phyloP scores from a whole-genome alignment of 1,140 invertebrate genomes.

The Physella acuta region DNA sequence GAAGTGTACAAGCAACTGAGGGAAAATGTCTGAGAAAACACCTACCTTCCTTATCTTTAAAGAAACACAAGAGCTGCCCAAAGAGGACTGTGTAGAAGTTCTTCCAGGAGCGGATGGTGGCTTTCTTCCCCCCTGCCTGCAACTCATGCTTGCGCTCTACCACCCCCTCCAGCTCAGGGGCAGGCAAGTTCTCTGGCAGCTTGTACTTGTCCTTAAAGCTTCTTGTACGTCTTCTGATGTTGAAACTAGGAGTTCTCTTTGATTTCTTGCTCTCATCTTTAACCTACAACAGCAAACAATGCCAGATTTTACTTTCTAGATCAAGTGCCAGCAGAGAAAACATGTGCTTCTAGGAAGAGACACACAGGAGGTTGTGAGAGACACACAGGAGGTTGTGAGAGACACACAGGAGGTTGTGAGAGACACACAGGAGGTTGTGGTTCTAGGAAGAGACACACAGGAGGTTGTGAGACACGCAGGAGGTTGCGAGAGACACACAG shows the following conservation, averaged over 20 bases:
- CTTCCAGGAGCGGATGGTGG: constrained; percentile 93
- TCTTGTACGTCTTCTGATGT: constrained; percentile 80
- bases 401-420: too few relatives aligned
- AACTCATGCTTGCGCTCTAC: constrained; percentile 94
- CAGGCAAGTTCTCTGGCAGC: constrained; percentile 71
- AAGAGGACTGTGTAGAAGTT: constrained; percentile 92
- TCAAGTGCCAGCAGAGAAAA: not conserved
- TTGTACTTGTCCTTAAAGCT: constrained; percentile 70
- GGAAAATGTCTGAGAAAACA: not conserved
- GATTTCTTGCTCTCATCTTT: constrained; percentile 47
- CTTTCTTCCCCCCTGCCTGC: constrained; percentile 88
- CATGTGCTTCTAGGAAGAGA: too few relatives aligned
- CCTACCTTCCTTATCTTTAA: constrained; percentile 86
- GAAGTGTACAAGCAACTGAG: too few relatives aligned
- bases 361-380: too few relatives aligned
- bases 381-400: too few relatives aligned
- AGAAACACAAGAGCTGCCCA: constrained; percentile 96
- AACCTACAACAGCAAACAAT: constrained; percentile 15
- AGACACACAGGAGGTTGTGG: too few relatives aligned
- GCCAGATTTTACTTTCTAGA: too few relatives aligned
- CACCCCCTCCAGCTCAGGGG: constrained; percentile 87
- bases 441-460: too few relatives aligned
- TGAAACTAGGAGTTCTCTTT: constrained; percentile 90
- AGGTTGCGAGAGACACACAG: too few relatives aligned
- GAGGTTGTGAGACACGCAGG: too few relatives aligned